Percentiles rank a stretch among this genome's conserved stretches.
phyloP scores from a whole-genome alignment of 2,888 invertebrate species.

The Nebria brevicollis region DNA sequence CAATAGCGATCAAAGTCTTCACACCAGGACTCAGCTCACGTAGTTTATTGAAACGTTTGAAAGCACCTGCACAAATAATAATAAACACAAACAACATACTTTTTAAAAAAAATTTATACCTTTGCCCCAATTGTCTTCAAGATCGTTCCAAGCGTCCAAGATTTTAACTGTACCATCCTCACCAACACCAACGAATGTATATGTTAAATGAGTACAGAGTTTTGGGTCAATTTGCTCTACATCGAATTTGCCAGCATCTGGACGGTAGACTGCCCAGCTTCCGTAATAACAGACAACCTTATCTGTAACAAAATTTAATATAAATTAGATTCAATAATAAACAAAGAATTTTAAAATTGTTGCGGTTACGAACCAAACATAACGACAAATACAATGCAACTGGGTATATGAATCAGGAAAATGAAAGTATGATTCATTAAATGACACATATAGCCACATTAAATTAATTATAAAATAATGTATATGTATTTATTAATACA shows the following conservation, averaged over 20 bases:
- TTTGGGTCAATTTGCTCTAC: constrained; percentile 73
- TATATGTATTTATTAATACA: too few relatives aligned
- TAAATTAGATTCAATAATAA: too few relatives aligned
- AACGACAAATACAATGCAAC: too few relatives aligned
- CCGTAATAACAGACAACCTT: constrained; percentile 79
- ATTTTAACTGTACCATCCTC: constrained; percentile 65
- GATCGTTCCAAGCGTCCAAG: constrained; percentile 72
- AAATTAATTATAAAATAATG: too few relatives aligned
- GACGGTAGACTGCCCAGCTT: constrained; percentile 79
- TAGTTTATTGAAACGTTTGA: constrained; percentile 66
- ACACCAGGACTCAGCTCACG: constrained; percentile 65
- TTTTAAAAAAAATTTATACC: constrained; percentile 49
- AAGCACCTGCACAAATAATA: constrained; percentile 62
- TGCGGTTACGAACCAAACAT: too few relatives aligned
- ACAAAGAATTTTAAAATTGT: too few relatives aligned
- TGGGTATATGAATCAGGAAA: too few relatives aligned
- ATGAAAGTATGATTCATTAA: too few relatives aligned
- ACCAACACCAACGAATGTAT: constrained; percentile 76
- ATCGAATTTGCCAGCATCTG: constrained; percentile 71
- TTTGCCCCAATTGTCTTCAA: constrained; percentile 43
- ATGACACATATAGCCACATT: too few relatives aligned
- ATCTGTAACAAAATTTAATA: constrained; percentile 61
- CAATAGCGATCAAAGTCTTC: constrained; percentile 73
- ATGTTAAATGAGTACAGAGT: constrained; percentile 80
- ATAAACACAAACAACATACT: not conserved